phyloP scores from a whole-genome alignment of 2,888 invertebrate genomes.

The Sinhomidia bicolor region DNA sequence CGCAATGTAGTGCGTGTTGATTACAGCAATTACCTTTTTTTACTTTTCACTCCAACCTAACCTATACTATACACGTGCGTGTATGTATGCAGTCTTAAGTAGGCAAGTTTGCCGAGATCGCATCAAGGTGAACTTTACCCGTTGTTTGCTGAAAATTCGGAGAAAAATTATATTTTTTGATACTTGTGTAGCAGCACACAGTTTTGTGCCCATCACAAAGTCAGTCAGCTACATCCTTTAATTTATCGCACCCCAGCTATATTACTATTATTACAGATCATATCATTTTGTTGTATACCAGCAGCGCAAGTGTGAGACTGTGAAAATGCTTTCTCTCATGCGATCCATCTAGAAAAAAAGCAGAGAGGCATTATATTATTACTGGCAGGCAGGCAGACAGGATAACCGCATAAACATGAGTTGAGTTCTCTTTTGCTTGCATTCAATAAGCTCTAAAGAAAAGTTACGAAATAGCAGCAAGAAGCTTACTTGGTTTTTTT shows the following conservation, averaged over 20 bases:
- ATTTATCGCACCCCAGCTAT: constrained; percentile 3
- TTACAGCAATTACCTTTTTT: background rate
- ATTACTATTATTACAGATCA: constrained; percentile 4
- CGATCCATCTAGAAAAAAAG: background rate
- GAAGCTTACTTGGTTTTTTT: background rate
- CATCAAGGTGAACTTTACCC: constrained; percentile 17
- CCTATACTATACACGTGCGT: no score
- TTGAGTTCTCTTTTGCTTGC: background rate
- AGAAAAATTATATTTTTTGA: constrained; percentile 4
- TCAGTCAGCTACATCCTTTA: background rate
- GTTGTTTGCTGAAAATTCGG: background rate
- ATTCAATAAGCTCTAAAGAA: constrained; percentile 34
- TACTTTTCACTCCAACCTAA: background rate
- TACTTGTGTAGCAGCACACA: no score
- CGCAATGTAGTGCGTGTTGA: background rate
- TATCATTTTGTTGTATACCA: constrained; percentile 5
- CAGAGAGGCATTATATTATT: background rate
- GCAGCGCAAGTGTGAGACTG: constrained; percentile 27
- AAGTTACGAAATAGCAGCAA: constrained; percentile 58
- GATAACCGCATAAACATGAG: background rate
- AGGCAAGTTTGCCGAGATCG: background rate
- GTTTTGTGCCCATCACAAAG: background rate
- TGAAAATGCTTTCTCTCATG: constrained; percentile 69
- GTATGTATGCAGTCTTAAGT: no score
- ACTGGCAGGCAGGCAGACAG: background rate